Conservation (phyloP, 1,140 invertebrate species). For the Coptotermes formosanus region DNA sequence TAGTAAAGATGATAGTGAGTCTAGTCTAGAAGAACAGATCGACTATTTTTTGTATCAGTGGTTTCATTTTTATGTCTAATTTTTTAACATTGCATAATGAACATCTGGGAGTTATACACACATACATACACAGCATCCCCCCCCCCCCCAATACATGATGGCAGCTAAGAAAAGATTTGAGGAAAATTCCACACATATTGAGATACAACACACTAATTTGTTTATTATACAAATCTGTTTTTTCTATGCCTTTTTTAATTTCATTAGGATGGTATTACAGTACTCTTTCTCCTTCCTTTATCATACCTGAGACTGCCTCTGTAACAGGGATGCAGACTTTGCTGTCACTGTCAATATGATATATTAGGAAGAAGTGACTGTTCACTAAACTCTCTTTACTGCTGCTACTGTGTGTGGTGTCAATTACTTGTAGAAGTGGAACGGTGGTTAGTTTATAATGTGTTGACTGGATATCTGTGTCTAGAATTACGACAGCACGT, state of each 20-base stretch:
- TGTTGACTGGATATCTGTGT: background rate
- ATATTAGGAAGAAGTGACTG: background rate
- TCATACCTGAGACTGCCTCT: background rate
- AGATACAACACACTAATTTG: too few relatives aligned
- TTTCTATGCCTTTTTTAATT: background rate
- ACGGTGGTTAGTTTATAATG: background rate
- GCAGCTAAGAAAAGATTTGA: too few relatives aligned
- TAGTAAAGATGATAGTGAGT: background rate
- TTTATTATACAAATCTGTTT: background rate
- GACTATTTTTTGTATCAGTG: background rate
- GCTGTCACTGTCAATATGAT: background rate
- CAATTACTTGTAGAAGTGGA: background rate
- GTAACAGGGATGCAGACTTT: background rate
- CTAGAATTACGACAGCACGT: background rate
- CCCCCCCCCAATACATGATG: too few relatives aligned
- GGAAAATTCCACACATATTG: too few relatives aligned
- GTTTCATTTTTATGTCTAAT: background rate
- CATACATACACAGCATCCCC: too few relatives aligned
- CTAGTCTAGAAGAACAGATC: background rate
- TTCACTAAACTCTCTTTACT: background rate
- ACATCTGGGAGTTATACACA: background rate
- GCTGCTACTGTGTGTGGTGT: background rate
- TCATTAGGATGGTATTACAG: background rate
- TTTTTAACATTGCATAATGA: background rate
- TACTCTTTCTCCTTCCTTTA: background rate